Base-by-base conservation (phyloP, 2,888 invertebrate species). In the Sphecodes monilicornis region DNA sequence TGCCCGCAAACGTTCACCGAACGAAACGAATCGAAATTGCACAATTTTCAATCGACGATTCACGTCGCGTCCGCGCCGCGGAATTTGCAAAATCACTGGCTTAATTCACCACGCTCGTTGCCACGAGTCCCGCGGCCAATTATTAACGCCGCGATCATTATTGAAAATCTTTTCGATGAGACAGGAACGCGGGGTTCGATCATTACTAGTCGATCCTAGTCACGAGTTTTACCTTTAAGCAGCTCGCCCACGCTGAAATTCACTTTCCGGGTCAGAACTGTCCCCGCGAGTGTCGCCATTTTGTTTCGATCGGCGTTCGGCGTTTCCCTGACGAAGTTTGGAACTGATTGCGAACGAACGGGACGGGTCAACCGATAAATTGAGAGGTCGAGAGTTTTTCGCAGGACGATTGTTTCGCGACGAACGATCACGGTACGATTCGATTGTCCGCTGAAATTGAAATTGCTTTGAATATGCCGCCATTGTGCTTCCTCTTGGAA, bases 21-120 rank as follows among this genome's bases (percentile, higher is more conserved):
- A 57, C 70, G 46, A 80, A 70, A 32, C 64, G 54, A 54, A 66
- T 68, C 72, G 80, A 41, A 77, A 77, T 84, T 73, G 76, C 64
- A 41, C 83, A 81, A 74, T 78, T 77, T 81, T 64, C 73, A 64
- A 77, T 77, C 73, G 73, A 26, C 76, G 72, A 77, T 79, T 82
- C 82, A n/a, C 41, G 41, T 80, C 76, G 80, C 69, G 76, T 76
- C 76, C 69, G 29, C 36, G 76, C 16, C 76, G 73, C 16, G 41
- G 13, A 57, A 70, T 76, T 54, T 66, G 26, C 76, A 64, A 78
- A 75, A 79, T 41, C 70, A 82, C 43, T 18, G 73, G 73, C 18
- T 43, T n/a, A 29, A 41, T 26, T 73, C 46, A 41, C 43, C 32
- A 36, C 22, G 29, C 39, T 50, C 26, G 69, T 73, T 46, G 54